Conservation (phyloP, 2,797 vertebrate species). For the Sarcoramphus papa region DNA sequence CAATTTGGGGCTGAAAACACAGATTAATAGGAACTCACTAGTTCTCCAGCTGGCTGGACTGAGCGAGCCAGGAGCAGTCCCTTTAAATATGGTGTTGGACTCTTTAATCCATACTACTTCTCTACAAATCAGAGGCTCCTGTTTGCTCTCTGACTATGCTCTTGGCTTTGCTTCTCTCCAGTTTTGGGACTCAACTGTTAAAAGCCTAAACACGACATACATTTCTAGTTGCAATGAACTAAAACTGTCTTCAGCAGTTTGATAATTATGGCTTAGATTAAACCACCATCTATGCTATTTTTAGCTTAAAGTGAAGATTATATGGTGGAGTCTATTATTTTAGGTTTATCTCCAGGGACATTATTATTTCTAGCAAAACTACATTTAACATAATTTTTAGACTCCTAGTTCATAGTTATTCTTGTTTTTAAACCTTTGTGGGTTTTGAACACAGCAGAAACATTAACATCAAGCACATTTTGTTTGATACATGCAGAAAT, state of each 20-base stretch:
- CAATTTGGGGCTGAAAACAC: not conserved
- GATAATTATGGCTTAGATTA: slow-evolving; percentile 60
- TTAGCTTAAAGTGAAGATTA: slow-evolving; percentile 66
- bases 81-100: not conserved
- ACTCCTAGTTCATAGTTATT: not conserved
- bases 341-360: slow-evolving; percentile 63
- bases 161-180: slow-evolving; percentile 20
- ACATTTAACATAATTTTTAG: slow-evolving; percentile 22
- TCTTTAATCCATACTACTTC: not conserved
- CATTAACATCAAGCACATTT: not conserved
- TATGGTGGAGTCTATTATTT: slow-evolving; percentile 60
- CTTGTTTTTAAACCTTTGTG: slow-evolving; percentile 20
- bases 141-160: slow-evolving; percentile 34
- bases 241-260: slow-evolving; percentile 5
- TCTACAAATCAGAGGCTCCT: not conserved
- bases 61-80: not conserved
- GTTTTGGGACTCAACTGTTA: slow-evolving; percentile 1
- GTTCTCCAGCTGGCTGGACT: not conserved
- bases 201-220: slow-evolving; percentile 33
- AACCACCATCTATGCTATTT: slow-evolving; percentile 67
- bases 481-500: slow-evolving; percentile 23
- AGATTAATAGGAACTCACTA: not conserved
- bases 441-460: slow-evolving; percentile 12
- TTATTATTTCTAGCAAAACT: slow-evolving; percentile 64
- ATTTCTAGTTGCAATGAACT: slow-evolving; percentile 46